phyloP scores from a whole-genome alignment of 2,888 invertebrate genomes.

The Cataglyphis rosenhaueri region DNA sequence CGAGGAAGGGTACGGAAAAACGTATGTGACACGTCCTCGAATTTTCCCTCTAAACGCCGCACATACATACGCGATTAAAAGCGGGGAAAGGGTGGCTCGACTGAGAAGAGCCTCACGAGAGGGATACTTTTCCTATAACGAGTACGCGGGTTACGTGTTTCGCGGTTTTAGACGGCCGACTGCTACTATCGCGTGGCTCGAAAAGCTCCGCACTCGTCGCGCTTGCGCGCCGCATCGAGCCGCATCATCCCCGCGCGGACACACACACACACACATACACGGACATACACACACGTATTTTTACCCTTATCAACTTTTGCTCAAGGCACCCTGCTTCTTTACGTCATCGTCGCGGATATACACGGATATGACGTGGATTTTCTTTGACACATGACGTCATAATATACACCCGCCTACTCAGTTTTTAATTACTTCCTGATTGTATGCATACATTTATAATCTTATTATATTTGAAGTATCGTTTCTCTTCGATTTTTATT shows the following conservation, averaged over 20 bases:
- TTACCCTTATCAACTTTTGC: conserved; percentile 52
- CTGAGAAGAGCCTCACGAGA: conserved; percentile 35
- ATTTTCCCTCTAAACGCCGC: not conserved
- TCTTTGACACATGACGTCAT: conserved; percentile 21
- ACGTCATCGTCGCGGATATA: conserved; percentile 46
- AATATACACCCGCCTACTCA: not conserved
- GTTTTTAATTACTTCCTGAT: not conserved
- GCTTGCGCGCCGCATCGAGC: conserved; percentile 75
- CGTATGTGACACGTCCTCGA: not conserved
- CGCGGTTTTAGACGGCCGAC: conserved; percentile 82
- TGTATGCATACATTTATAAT: not conserved
- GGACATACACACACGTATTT: conserved; percentile 36
- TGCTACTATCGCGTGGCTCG: conserved; percentile 83
- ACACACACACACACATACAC: not conserved
- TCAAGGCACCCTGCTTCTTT: conserved; percentile 39
- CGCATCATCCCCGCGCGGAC: conserved; percentile 63
- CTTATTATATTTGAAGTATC: not conserved
- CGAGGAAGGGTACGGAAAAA: not conserved
- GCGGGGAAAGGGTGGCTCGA: conserved; percentile 12
- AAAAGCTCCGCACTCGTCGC: conserved; percentile 77
- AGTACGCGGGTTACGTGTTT: conserved; percentile 78
- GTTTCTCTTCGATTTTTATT: not conserved
- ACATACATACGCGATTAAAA: conserved; percentile 22
- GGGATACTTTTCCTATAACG: conserved; percentile 60
- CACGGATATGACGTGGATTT: conserved; percentile 23